phyloP scores from a whole-genome alignment of 2,797 vertebrate species.

The Spinibarbus caldwelli region DNA sequence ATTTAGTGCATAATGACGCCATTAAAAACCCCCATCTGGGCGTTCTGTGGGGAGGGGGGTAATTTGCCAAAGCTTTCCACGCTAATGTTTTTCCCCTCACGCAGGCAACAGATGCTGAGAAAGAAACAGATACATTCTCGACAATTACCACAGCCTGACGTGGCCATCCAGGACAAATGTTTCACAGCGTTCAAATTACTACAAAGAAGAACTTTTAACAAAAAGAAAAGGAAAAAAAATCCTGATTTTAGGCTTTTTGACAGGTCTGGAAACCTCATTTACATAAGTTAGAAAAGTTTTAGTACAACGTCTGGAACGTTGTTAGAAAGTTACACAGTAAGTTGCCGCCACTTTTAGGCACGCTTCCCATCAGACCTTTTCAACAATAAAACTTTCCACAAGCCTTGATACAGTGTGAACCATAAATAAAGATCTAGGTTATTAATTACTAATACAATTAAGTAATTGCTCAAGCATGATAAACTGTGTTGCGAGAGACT shows the following conservation, averaged over 20 bases:
- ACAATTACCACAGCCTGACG: constrained; percentile 69
- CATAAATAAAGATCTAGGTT: constrained; percentile 57
- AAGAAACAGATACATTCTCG: constrained; percentile 87
- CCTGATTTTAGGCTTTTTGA: constrained; percentile 9
- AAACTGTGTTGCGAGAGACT: constrained; percentile 79
- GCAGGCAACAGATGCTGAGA: constrained; percentile 97
- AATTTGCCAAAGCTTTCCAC: constrained; percentile 94
- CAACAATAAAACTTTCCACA: constrained; percentile 16
- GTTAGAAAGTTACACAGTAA: neutral
- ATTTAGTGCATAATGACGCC: constrained; percentile 99
- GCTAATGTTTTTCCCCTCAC: constrained; percentile 91
- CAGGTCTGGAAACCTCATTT: neutral
- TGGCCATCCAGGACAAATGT: constrained; percentile 76
- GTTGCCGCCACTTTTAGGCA: neutral
- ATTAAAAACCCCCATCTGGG: constrained; percentile 99
- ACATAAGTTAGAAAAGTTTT: constrained; percentile 7
- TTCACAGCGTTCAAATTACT: constrained; percentile 67
- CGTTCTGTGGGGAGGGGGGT: constrained; percentile 97
- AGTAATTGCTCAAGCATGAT: constrained; percentile 80
- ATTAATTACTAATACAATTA: constrained; percentile 73
- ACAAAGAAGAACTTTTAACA: constrained; percentile 11
- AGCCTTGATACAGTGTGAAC: constrained; percentile 17
- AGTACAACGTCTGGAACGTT: neutral
- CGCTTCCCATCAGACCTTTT: constrained; percentile 9
- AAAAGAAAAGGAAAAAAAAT: neutral